Base-by-base conservation (phyloP, 1,140 invertebrate genomes). In the Musca vetustissima region DNA sequence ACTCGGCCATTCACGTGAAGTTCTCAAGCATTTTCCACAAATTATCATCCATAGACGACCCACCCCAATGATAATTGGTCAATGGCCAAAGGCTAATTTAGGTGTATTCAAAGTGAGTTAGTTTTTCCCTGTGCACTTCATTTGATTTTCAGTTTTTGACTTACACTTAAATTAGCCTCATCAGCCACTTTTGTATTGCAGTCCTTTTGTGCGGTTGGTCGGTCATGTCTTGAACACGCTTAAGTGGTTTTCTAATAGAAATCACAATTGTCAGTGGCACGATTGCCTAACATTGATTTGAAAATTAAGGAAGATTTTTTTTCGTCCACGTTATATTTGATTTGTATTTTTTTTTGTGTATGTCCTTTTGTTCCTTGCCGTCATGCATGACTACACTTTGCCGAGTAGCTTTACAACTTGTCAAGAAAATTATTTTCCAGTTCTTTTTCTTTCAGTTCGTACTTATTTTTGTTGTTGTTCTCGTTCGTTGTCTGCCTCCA, bases 241-340 rank as follows among this genome's bases (percentile, higher is more conserved):
- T 61, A 61, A 61, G 57, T 61, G n/a, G 28, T 43, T 61, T 36
- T 61, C 24, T 28, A 19, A 61, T 43, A 61, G 57, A 61, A 61
- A 61, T 61, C 57, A 61, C 57, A 43, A 43, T 43, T 43, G 57
- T 61, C 28, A 28, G 13, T 36, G 17, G 15, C n/a, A 8, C 24
- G 19, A 55, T 55, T 61, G 36, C 36, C 28, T 21, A 61, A 36
- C 32, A 19, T 61, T 21, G 28, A 61, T 43, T 61, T 55, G 19
- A 24, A 24, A 24, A 28, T 59, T 25, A 59, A 28, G 15, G 15
- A 28, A 6, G 17, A 21, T 43, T 36, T 61, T 32, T 61, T n/a
- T n/a, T n/a, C n/a, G n/a, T 32, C 15, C 55, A 36, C 36, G 4
- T 43, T 43, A 43, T 43, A 43, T 43, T 43, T 43, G 36, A 43